Conservation (phyloP, 1,140 invertebrate genomes). For the Rhysida immarginata region DNA sequence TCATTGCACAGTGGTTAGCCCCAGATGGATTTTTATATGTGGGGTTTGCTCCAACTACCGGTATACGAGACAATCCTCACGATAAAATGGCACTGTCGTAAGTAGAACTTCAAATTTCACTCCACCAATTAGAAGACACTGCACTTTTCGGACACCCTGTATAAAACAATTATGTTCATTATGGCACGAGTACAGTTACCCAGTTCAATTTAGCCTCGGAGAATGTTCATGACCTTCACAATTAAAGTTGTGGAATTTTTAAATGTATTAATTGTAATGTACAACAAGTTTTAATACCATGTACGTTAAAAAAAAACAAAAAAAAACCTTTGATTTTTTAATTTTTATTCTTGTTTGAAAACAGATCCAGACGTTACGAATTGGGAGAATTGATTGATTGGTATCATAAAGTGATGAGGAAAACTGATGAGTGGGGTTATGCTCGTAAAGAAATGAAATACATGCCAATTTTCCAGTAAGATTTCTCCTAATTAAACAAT, state of each 20-base stretch:
- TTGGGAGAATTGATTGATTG: slow-evolving; percentile 63
- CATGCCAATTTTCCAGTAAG: slow-evolving; percentile 48
- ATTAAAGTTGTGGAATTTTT: neutral
- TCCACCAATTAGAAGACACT: too few relatives aligned
- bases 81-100: too few relatives aligned
- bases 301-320: neutral
- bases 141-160: too few relatives aligned
- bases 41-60: too few relatives aligned
- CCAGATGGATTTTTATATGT: too few relatives aligned
- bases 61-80: too few relatives aligned
- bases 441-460: slow-evolving; percentile 49
- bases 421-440: slow-evolving; percentile 43
- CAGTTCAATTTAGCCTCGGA: neutral
- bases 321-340: neutral
- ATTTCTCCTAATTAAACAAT: too few relatives aligned
- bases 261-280: neutral
- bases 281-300: too few relatives aligned
- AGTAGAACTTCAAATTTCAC: too few relatives aligned
- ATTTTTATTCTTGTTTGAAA: slow-evolving; percentile 13
- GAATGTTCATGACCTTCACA: neutral
- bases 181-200: too few relatives aligned
- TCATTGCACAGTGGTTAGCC: too few relatives aligned
- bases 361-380: slow-evolving; percentile 62
- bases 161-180: too few relatives aligned
- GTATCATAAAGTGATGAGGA: slow-evolving; percentile 54